These are phyloP conservation scores for Xenentodon cancila DNA, from an alignment of 2,797 vertebrate species.

Conservation along the genomic window DNA sequence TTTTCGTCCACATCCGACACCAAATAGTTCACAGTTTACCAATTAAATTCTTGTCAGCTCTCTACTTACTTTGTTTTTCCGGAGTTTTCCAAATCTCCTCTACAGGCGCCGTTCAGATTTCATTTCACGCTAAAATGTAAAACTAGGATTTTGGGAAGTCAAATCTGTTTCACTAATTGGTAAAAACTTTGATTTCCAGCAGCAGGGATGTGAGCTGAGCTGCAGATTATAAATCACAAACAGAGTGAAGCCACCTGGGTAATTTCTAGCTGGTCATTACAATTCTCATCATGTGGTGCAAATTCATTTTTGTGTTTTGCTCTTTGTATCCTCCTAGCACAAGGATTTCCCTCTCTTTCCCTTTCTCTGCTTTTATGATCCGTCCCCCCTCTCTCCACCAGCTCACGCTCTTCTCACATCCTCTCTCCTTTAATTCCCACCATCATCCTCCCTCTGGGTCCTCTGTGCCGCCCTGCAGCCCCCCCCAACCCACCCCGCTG, in stretches of 20 bases:
- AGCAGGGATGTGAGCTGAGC: too few species aligned
- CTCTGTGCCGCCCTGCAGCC: constrained; percentile 33
- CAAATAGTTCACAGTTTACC: too few species aligned
- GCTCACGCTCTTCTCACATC: constrained; percentile 33
- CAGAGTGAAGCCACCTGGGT: neutral
- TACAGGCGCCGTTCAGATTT: constrained; percentile 9
- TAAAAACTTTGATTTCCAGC: neutral
- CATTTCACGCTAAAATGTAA: constrained; percentile 5
- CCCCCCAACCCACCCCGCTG: constrained; percentile 14
- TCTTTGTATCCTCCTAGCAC: neutral
- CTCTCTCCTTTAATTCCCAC: constrained; percentile 44
- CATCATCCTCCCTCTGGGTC: constrained; percentile 44
- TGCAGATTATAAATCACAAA: too few species aligned
- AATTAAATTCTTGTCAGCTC: too few species aligned
- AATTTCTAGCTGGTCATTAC: neutral
- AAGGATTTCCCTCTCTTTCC: constrained; percentile 33
- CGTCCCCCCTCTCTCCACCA: constrained; percentile 22
- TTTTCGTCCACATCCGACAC: too few species aligned
- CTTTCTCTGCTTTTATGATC: constrained; percentile 21
- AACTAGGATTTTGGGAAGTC: constrained; percentile 3
- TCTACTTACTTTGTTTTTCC: too few species aligned
- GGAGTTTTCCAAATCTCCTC: neutral
- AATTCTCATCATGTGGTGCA: constrained; percentile 1
- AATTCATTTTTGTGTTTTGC: constrained; percentile 13
- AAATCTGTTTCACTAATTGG: constrained; percentile 12